Evolutionary conservation across 2,113 vertebrate species (phyloP).

Genomic region (Periophthalmus modestus): DNA sequence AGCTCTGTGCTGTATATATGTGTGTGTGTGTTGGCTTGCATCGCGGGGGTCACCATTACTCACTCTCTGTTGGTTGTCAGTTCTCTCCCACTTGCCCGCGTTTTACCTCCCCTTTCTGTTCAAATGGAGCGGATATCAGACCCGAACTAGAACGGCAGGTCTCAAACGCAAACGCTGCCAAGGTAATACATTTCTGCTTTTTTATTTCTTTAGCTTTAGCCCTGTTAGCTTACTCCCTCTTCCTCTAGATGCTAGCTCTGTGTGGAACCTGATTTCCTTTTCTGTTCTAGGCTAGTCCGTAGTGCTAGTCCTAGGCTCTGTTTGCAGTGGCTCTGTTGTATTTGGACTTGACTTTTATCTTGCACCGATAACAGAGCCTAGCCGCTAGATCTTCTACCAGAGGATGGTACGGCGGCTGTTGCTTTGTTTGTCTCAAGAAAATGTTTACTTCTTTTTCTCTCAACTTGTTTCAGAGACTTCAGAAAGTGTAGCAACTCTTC

Average conservation of each 20-base stretch:
- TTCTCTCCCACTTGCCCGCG: conserved; percentile 93
- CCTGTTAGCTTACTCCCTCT: conserved; percentile 41
- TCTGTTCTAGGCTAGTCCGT: conserved; percentile 33
- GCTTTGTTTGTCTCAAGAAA: conserved; percentile 48
- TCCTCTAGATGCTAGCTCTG: conserved; percentile 54
- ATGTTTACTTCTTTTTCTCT: neutral
- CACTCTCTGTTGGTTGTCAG: conserved; percentile 96
- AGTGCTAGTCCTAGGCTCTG: conserved; percentile 64
- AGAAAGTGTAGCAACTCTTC: neutral
- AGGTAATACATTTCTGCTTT: conserved; percentile 81
- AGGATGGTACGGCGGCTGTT: conserved; percentile 35
- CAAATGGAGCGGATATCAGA: conserved; percentile 99
- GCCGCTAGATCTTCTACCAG: conserved; percentile 50
- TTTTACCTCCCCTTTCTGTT: conserved; percentile 99
- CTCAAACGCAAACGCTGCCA: conserved; percentile 95
- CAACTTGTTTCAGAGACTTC: neutral
- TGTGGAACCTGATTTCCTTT: conserved; percentile 40
- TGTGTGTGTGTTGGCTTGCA: conserved; percentile 31
- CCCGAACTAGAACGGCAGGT: conserved; percentile 90
- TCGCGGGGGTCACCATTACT: conserved; percentile 82
- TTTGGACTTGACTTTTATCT: conserved; percentile 22
- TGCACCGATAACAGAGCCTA: conserved; percentile 62
- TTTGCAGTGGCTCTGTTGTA: conserved; percentile 43
- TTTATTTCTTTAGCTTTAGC: conserved; percentile 39
- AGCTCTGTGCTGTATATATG: neutral